Evolutionary conservation across 2,113 vertebrate genomes (phyloP).

Genomic region (Shinisaurus crocodilurus): DNA sequence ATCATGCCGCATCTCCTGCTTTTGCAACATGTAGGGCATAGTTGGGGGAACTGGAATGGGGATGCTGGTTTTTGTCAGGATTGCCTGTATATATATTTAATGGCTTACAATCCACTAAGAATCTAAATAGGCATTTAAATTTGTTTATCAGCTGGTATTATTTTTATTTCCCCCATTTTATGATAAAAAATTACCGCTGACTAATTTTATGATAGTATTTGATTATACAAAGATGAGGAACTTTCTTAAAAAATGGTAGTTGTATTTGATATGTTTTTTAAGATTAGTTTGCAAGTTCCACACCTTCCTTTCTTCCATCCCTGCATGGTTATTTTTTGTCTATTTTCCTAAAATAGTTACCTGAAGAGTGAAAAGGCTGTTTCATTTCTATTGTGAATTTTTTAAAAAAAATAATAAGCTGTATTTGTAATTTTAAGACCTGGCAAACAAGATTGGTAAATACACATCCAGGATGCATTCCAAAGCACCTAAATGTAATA

Average conservation of each 20-base stretch:
- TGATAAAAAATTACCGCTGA: no score
- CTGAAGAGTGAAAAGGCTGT: rapidly evolving
- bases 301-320: background rate
- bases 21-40: background rate
- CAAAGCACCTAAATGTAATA: background rate
- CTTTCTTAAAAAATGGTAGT: background rate
- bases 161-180: background rate
- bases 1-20: background rate
- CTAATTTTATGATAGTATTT: background rate
- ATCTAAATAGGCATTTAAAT: background rate
- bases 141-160: background rate
- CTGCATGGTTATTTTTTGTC: rapidly evolving
- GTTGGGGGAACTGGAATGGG: no score
- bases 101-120: background rate
- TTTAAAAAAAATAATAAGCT: background rate
- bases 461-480: background rate
- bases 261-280: background rate
- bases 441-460: background rate
- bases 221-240: background rate
- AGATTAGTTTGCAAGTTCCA: constrained; percentile 2
- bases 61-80: background rate
- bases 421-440: constrained; percentile 8
- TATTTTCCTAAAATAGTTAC: background rate
- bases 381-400: background rate
- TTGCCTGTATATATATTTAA: background rate